Base-by-base conservation (phyloP, 2,797 vertebrate genomes). In the Intellagama lesueurii region DNA sequence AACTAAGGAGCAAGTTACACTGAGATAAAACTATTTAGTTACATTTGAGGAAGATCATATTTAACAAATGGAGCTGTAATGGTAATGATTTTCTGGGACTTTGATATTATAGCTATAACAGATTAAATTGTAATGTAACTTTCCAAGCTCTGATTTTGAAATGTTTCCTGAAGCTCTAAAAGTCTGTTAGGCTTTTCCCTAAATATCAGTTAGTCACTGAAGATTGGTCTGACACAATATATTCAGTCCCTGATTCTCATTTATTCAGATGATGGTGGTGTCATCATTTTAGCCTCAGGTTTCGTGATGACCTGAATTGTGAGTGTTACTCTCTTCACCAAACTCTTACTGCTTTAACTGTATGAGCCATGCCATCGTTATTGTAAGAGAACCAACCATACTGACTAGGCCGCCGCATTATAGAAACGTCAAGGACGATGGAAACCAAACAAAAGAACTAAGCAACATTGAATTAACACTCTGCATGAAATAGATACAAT, bases 391-490 rank as follows among this genome's bases (percentile, higher is more conserved):
- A 89, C 72, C 44, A 12, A 40, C 0, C 52, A 35, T 40, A 88
- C 60, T 79, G 78, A 81, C 56, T 32, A 76, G 85, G 85, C 86
- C 85, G 28, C 70, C 76, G 26, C 47, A 84, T 85, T 91, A 83
- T 40, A 82, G 77, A 88, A 66, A 89, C 56, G 76, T 64, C 86
- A 82, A 89, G 83, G 83, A 79, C 77, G 19, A 64, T 7, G 47
- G 40, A 52, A 80, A 60, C 69, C 90, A 90, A 90, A 69, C 22
- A 90, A 87, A 7, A 83, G 68, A 84, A 91, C 88, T 87, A 87
- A 87, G 86, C 56, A 92, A 30, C 26, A 90, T 73, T 89, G 70
- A 70, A 88, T 92, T 81, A 92, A 92, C 77, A 30, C 28, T 28
- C 28, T 85, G 73, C 49, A 85, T 64, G 52, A 85, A 12, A 52